Evolutionary conservation across 2,888 invertebrate genomes (phyloP).

Genomic region (Amorpha juglandis): DNA sequence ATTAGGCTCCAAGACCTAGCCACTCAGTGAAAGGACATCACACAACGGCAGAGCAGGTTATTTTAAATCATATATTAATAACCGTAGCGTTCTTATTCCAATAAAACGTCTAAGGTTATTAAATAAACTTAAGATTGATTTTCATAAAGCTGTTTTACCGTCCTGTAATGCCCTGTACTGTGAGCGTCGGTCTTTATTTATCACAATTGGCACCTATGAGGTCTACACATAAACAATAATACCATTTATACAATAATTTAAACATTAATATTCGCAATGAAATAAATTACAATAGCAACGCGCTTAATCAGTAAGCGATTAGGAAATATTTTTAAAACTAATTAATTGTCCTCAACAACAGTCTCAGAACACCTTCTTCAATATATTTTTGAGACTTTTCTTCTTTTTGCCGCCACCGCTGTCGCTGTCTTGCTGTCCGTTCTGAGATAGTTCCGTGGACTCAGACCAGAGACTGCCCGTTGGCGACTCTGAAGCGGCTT

Average conservation of each 20-base stretch:
- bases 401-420: slow-evolving; percentile 81
- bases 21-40: not conserved
- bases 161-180: not conserved
- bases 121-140: not conserved
- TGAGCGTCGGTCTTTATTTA: slow-evolving; percentile 48
- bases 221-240: slow-evolving; percentile 65
- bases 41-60: not conserved
- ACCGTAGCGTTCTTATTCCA: not conserved
- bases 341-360: slow-evolving; percentile 62
- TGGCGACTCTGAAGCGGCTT: slow-evolving; percentile 74
- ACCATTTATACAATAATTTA: slow-evolving; percentile 62
- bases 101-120: not conserved
- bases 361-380: slow-evolving; percentile 88
- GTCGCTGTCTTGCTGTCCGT: slow-evolving; percentile 62
- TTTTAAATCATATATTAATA: not conserved
- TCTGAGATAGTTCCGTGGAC: slow-evolving; percentile 75
- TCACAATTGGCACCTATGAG: slow-evolving; percentile 83
- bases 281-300: slow-evolving; percentile 73
- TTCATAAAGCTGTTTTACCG: not conserved
- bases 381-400: slow-evolving; percentile 89
- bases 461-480: slow-evolving; percentile 79
- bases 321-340: slow-evolving; percentile 36
- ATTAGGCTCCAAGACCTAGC: slow-evolving; percentile 65
- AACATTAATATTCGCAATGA: slow-evolving; percentile 66
- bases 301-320: slow-evolving; percentile 50